Percentiles rank a stretch among this genome's conserved stretches.
These are phyloP conservation scores for Cyclophora albipunctata DNA, from an alignment of 2,888 invertebrate species.

Conservation along the genomic window DNA sequence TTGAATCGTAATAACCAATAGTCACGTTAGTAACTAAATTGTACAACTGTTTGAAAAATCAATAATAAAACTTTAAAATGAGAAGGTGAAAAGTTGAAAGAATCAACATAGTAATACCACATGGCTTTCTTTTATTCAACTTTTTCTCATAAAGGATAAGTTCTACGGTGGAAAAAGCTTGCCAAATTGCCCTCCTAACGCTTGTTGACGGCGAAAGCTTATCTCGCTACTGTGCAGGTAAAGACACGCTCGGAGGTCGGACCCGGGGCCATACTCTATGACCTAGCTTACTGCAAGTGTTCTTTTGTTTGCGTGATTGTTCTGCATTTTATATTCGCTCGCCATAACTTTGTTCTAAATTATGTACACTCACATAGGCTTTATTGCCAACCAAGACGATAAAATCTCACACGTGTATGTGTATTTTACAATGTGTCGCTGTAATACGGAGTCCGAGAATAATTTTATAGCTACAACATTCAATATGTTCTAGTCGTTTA, in stretches of 20 bases:
- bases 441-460: not conserved
- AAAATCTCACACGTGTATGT: slow-evolving; percentile 6
- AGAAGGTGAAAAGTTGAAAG: no score
- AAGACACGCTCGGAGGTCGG: slow-evolving; percentile 3
- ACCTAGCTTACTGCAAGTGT: slow-evolving; percentile 5
- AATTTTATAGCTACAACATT: not conserved
- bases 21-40: no score
- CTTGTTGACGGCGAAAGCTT: slow-evolving; percentile 18
- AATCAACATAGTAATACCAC: not conserved
- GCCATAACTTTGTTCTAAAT: slow-evolving; percentile 16
- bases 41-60: no score
- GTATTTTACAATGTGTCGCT: slow-evolving; percentile 1
- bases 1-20: no score
- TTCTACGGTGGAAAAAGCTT: slow-evolving; percentile 12
- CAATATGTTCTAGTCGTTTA: no score
- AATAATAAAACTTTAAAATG: no score
- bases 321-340: slow-evolving; percentile 19
- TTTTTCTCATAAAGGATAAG: slow-evolving; percentile 11
- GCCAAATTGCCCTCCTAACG: slow-evolving; percentile 22
- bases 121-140: not conserved
- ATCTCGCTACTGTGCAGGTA: slow-evolving; percentile 15
- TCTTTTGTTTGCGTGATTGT: slow-evolving; percentile 18
- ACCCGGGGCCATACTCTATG: slow-evolving; percentile 5
- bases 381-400: slow-evolving; percentile 9
- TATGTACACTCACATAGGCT: slow-evolving; percentile 11